Evolutionary conservation across 2,888 invertebrate species (phyloP), one percentile per base, ranked within the genome.

Genomic region (Xestobium rufovillosum): DNA sequence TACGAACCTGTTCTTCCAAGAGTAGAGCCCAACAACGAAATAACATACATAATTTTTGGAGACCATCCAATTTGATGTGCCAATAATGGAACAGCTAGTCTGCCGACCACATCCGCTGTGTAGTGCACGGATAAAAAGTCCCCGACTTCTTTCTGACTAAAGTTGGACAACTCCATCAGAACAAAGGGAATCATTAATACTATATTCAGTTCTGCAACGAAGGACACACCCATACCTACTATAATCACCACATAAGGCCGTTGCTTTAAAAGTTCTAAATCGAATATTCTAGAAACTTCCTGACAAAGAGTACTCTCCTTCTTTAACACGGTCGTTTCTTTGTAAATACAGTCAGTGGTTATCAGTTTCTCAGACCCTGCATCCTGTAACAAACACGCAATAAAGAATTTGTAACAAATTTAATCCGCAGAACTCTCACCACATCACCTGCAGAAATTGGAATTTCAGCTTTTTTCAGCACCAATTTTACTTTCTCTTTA

Each of bases 131-230:
- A 64, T 41, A 64, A 56, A 4, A 63, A 55, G 3, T 52, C 55
- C 0, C 67, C 68, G 3, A 68, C 55, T 11, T 61, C 56, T 1
- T 50, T 42, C 30, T 53, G 49, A 2, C 49, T 45, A 29, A 68
- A 61, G 1, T 50, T 46, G 1, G 64, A 56, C 14, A 69, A 50
- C 41, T 62, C 60, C 2, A 58, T 48, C 11, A 70, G 49, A 14
- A 70, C 62, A 39, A 70, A 68, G 14, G 69, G 68, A 25, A 63
- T 61, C 63, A 69, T 67, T 10, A 68, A 44, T 34, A 67, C 60
- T 28, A 68, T 66, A 48, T 70, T 70, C 3, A 67, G 52, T 46
- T 70, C 70, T 2, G 70, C 61, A 12, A 67, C 68, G 38, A 66
- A 69, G 14, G 63, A 67, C 11, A 70, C 44, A n/a, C 66, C 62